These are phyloP conservation scores for Phaethon lepturus DNA, from an alignment of 2,113 vertebrate genomes.

Conservation along the genomic window DNA sequence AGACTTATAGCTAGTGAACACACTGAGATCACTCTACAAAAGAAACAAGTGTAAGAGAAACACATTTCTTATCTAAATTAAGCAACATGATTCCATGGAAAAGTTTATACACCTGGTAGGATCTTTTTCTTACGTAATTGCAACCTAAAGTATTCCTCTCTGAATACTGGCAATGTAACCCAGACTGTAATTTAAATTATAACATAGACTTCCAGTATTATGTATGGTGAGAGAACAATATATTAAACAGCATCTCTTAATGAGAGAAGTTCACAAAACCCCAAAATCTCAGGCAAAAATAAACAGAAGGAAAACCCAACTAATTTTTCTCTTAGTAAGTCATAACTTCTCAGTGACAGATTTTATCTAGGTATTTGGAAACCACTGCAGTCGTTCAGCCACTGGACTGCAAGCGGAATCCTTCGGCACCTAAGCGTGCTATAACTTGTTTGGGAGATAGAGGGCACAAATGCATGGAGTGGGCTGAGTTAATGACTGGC, in stretches of 20 bases:
- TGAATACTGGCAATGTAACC: background rate
- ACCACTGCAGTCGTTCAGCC: background rate
- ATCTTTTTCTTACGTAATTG: background rate
- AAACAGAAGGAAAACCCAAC: background rate
- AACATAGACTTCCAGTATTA: background rate
- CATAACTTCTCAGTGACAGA: background rate
- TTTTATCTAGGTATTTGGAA: background rate
- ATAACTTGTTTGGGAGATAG: background rate
- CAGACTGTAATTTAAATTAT: background rate
- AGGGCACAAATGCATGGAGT: background rate
- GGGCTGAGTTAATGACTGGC: background rate
- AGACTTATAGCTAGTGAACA: background rate
- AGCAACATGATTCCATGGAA: background rate
- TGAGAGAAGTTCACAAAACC: background rate
- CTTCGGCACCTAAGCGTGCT: background rate
- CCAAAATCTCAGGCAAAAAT: background rate
- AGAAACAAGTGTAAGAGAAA: background rate
- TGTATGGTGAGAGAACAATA: background rate
- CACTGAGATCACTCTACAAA: background rate
- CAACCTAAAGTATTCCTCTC: background rate
- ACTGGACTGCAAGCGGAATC: background rate
- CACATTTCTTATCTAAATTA: background rate
- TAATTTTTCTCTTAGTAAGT: background rate
- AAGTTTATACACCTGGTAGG: background rate
- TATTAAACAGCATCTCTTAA: background rate